Evolutionary conservation across 2,888 invertebrate genomes (phyloP).

Genomic region (Acanthosoma haemorrhoidale): DNA sequence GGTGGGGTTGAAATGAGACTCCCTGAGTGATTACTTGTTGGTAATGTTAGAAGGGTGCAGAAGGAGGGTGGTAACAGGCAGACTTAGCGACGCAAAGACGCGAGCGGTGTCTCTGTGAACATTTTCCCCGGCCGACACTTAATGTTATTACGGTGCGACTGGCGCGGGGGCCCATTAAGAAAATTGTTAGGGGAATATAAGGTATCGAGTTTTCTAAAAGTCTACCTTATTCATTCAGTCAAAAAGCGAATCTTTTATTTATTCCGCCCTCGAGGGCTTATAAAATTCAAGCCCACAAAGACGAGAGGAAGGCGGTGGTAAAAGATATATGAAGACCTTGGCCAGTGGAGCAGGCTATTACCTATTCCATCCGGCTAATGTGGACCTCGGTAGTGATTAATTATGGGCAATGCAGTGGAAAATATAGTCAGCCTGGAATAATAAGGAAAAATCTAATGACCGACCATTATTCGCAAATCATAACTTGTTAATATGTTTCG

Average conservation of each 20-base stretch:
- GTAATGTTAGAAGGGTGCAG: too few species aligned
- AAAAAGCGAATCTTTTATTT: not conserved
- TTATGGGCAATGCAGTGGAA: too few species aligned
- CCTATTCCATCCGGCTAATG: slow-evolving; percentile 7
- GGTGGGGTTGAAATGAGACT: too few species aligned
- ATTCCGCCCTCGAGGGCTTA: not conserved
- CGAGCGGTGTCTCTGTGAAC: too few species aligned
- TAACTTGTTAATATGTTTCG: too few species aligned
- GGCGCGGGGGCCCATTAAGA: not conserved
- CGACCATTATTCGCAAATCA: too few species aligned
- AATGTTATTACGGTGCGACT: not conserved
- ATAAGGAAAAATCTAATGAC: too few species aligned
- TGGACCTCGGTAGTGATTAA: too few species aligned
- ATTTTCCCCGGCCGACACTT: slow-evolving; percentile 8
- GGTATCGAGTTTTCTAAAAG: not conserved
- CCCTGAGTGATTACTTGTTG: too few species aligned
- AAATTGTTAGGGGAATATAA: slow-evolving; percentile 10
- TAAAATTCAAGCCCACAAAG: not conserved
- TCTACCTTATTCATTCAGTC: not conserved
- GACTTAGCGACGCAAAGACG: too few species aligned
- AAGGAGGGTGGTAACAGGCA: too few species aligned
- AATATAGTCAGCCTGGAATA: too few species aligned
- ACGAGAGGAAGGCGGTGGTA: not conserved
- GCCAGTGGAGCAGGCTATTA: not conserved
- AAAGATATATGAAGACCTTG: not conserved